A percentile compares a stretch with the other conserved stretches of the same genome.
phyloP scores from a whole-genome alignment of 2,797 vertebrate species.

The Lacerta viridis region DNA sequence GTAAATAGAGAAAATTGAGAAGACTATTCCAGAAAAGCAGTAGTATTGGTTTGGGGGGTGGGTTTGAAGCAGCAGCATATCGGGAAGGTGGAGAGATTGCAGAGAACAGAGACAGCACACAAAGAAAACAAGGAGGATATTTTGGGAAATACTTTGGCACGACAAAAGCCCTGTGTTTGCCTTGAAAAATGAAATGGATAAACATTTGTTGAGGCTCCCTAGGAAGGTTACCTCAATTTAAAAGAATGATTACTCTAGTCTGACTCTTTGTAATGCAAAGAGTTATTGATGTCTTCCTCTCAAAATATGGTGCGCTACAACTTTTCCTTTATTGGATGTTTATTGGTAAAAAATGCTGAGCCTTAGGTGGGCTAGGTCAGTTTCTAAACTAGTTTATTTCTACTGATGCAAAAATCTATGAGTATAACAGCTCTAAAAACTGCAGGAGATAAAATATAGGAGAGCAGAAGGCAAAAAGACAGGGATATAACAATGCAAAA shows the following conservation, averaged over 20 bases:
- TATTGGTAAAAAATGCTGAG: not conserved
- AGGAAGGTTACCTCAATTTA: not conserved
- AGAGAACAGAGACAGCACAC: not conserved
- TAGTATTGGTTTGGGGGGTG: not conserved
- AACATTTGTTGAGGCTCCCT: not conserved
- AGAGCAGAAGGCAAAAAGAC: not conserved
- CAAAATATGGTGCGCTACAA: not conserved
- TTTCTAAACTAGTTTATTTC: conserved; percentile 3
- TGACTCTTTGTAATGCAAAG: not conserved
- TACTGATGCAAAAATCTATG: not conserved
- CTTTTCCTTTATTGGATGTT: not conserved
- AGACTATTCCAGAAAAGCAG: not conserved
- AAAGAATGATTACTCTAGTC: not conserved
- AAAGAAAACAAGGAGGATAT: not conserved
- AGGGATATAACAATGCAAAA: conserved; percentile 19
- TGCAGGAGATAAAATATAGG: conserved; percentile 14
- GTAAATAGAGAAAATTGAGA: not conserved
- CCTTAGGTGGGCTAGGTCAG: not conserved
- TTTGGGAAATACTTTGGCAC: not conserved
- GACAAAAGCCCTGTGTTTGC: not conserved
- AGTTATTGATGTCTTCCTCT: not conserved
- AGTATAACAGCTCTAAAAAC: not conserved
- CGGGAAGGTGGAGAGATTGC: not conserved
- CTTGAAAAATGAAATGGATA: not conserved
- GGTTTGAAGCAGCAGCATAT: not conserved